A percentile compares a stretch with the other conserved stretches of the same genome.
These are phyloP conservation scores for Oreochromis spilurus DNA, from an alignment of 2,113 vertebrate species.

Conservation along the genomic window DNA sequence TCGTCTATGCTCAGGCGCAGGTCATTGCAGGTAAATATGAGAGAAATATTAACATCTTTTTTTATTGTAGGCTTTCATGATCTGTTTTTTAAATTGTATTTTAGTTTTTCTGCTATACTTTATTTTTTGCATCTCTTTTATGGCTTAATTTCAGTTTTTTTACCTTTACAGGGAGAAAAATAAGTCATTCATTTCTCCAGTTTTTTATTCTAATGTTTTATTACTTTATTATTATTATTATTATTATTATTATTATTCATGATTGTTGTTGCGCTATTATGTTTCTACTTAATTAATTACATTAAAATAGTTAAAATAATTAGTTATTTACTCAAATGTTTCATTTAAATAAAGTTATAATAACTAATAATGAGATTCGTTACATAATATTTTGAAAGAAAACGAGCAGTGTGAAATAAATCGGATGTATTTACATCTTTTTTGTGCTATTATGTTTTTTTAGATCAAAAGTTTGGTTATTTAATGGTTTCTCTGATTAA, in stretches of 20 bases:
- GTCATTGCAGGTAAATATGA: slow-evolving; percentile 80
- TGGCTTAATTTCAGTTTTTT: neutral
- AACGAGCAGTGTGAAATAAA: neutral
- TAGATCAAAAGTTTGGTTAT: neutral
- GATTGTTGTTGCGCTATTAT: neutral
- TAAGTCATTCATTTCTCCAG: accelerated
- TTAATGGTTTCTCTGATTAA: neutral
- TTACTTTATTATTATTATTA: neutral
- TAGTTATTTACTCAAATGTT: neutral
- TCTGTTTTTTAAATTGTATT: neutral
- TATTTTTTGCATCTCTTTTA: neutral
- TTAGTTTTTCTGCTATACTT: neutral
- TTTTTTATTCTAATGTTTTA: neutral
- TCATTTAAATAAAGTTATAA: accelerated
- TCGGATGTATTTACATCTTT: accelerated
- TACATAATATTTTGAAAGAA: neutral
- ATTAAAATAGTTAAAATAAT: neutral
- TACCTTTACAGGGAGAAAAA: accelerated
- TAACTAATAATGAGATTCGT: neutral
- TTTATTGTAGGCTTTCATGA: neutral
- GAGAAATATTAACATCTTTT: neutral
- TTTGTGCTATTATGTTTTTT: neutral
- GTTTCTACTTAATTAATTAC: neutral
- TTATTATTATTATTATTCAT: neutral
- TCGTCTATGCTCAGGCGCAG: slow-evolving; percentile 87